phyloP scores from a whole-genome alignment of 2,888 invertebrate species.

The Melikaiella ostensackeni region DNA sequence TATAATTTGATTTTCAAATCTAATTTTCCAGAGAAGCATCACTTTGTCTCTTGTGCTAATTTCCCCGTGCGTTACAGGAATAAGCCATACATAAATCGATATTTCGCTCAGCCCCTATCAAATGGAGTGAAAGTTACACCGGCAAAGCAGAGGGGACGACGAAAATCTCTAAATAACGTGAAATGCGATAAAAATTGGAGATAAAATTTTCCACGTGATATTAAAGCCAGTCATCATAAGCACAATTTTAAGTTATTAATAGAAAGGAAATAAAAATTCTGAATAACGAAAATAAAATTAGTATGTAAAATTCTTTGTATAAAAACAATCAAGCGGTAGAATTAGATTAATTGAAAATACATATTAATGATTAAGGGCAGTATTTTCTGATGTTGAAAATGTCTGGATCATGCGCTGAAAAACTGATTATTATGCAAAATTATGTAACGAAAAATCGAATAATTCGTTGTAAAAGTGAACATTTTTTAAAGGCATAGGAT shows the following conservation, averaged over 20 bases:
- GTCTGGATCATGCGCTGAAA: no score
- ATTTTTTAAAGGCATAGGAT: no score
- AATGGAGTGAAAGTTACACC: slow-evolving; percentile 2
- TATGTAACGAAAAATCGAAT: no score
- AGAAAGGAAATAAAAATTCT: no score
- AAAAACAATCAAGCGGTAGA: background rate
- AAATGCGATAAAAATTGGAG: background rate
- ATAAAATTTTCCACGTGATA: background rate
- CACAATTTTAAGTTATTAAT: no score
- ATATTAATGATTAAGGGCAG: no score
- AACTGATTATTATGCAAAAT: no score
- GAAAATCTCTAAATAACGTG: slow-evolving; percentile 3
- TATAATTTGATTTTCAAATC: background rate
- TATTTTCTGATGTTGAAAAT: no score
- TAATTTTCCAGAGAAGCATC: background rate
- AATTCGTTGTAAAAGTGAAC: no score
- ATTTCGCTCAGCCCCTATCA: no score
- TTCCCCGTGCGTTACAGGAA: background rate
- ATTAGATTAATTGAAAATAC: background rate
- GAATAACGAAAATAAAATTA: background rate
- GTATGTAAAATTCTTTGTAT: background rate
- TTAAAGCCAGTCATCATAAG: background rate
- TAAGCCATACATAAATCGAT: no score
- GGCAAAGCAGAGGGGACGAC: background rate
- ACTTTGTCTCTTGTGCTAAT: slow-evolving; percentile 1